Evolutionary conservation across 2,797 vertebrate genomes (phyloP).

Genomic region (Gadopsis bispinosus): DNA sequence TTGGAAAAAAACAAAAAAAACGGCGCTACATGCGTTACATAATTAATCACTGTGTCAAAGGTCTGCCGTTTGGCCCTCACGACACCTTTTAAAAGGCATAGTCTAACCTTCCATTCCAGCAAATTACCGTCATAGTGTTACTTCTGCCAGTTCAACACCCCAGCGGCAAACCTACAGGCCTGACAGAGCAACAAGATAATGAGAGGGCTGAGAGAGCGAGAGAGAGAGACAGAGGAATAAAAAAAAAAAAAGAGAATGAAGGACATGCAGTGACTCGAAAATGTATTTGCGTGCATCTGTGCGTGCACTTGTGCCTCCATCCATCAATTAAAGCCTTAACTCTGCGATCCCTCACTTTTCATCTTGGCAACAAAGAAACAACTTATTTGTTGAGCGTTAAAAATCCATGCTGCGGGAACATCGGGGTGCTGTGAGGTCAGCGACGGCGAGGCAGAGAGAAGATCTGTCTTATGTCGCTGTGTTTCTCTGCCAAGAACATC

Average conservation of each 20-base stretch:
- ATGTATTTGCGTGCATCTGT: conserved; percentile 31
- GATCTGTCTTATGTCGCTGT: conserved; percentile 60
- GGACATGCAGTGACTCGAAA: conserved; percentile 19
- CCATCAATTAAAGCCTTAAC: conserved; percentile 60
- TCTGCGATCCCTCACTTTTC: conserved; percentile 40
- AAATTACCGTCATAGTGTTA: conserved; percentile 71
- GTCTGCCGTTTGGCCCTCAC: conserved; percentile 30
- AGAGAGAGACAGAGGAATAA: conserved; percentile 13
- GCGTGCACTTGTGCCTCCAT: conserved; percentile 23
- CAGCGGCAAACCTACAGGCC: conserved; percentile 65
- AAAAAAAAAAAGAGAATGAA: conserved; percentile 38
- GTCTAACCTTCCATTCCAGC: conserved; percentile 68
- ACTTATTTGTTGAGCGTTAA: conserved; percentile 61
- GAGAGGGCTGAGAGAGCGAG: conserved; percentile 46
- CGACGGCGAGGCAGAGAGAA: conserved; percentile 37
- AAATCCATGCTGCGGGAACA: conserved; percentile 43
- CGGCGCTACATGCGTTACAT: conserved; percentile 9
- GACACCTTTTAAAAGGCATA: conserved; percentile 59
- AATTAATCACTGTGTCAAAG: conserved; percentile 48
- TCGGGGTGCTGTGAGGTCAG: conserved; percentile 58
- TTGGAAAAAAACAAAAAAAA: neutral
- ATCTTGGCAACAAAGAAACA: conserved; percentile 57
- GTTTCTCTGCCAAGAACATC: conserved; percentile 66
- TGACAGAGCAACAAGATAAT: conserved; percentile 70
- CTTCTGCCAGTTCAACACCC: conserved; percentile 67